These are phyloP conservation scores for Ptilorrhoa leucosticta DNA, from an alignment of 2,113 vertebrate genomes.

Conservation along the genomic window DNA sequence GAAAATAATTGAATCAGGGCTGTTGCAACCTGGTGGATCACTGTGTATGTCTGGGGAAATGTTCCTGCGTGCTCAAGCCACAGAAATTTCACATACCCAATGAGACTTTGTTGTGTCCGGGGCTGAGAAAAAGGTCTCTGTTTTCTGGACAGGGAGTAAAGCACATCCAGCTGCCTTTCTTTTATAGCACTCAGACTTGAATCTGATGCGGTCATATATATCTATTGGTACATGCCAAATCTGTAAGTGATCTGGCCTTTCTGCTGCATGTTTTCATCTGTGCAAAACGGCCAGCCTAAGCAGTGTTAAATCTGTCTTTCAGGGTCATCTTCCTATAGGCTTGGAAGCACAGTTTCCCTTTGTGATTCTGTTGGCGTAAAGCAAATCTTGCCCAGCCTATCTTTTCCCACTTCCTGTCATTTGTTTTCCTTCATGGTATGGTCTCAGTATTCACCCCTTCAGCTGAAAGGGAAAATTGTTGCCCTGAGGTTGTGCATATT, in stretches of 20 bases:
- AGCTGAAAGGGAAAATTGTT: background rate
- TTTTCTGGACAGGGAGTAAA: background rate
- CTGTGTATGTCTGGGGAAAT: background rate
- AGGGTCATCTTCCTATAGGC: background rate
- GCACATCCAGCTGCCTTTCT: background rate
- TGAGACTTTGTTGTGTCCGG: background rate
- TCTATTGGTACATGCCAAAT: background rate
- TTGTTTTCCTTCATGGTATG: background rate
- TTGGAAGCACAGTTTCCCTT: background rate
- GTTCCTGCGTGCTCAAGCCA: background rate
- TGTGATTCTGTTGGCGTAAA: background rate
- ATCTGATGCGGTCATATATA: background rate
- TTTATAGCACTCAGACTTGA: background rate
- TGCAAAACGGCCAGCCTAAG: background rate
- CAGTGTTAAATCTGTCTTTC: background rate
- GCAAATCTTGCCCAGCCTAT: background rate
- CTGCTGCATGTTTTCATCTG: background rate
- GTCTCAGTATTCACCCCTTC: background rate
- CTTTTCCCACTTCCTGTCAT: background rate
- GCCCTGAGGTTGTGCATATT: background rate
- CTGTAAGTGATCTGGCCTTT: background rate
- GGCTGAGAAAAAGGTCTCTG: background rate
- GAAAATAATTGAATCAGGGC: background rate
- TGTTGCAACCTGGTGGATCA: background rate
- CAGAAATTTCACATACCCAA: background rate